Conservation (phyloP, 2,113 vertebrate species). For the Rhineura floridana region DNA sequence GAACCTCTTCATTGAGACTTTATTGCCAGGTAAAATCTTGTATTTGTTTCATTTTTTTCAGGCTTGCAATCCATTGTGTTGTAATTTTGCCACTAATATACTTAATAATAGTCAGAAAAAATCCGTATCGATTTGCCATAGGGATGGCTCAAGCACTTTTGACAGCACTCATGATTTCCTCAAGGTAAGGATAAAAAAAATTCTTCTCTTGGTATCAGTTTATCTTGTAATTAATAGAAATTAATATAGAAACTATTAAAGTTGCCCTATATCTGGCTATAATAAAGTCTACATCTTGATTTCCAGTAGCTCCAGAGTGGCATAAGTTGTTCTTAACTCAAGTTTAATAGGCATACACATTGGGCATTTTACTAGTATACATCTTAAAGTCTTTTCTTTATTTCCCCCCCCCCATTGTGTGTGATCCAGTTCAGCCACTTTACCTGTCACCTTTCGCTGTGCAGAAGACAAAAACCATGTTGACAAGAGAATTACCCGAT, state of each 20-base stretch:
- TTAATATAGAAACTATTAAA: not conserved
- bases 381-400: slow-evolving; percentile 33
- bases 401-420: slow-evolving; percentile 32
- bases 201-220: not conserved
- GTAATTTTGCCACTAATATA: slow-evolving; percentile 91
- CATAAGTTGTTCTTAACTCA: not conserved
- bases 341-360: not conserved
- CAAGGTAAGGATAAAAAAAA: slow-evolving; percentile 77
- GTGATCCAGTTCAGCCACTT: slow-evolving; percentile 88
- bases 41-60: slow-evolving; percentile 66
- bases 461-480: slow-evolving; percentile 92
- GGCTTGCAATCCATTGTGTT: slow-evolving; percentile 90
- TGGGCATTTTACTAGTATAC: not conserved
- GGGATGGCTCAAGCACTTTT: slow-evolving; percentile 96
- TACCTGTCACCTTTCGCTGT: slow-evolving; percentile 97
- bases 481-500: slow-evolving; percentile 96
- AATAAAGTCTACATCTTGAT: not conserved
- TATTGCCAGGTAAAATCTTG: slow-evolving; percentile 43
- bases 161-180: slow-evolving; percentile 93
- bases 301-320: not conserved
- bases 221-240: slow-evolving; percentile 1
- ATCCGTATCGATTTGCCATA: slow-evolving; percentile 90
- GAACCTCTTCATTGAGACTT: slow-evolving; percentile 19
- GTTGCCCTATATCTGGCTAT: not conserved
- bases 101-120: slow-evolving; percentile 91